Percentiles rank a stretch among this genome's conserved stretches.
Evolutionary conservation across 2,888 invertebrate genomes (phyloP).

Genomic region (Agriopis marginaria): DNA sequence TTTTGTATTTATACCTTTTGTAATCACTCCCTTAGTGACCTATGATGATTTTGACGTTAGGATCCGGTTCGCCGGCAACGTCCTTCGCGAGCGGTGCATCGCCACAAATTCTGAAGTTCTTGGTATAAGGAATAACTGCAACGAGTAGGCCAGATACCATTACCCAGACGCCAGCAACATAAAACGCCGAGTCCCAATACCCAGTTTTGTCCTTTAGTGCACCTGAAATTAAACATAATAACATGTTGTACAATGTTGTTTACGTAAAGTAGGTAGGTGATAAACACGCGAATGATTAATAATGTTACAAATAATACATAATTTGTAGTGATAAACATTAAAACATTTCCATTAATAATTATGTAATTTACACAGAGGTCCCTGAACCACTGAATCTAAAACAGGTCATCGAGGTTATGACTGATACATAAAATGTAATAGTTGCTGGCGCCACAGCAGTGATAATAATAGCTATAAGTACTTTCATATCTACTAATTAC

Average conservation of each 20-base stretch:
- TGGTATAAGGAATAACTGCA: conserved; percentile 88
- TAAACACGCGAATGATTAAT: too few relatives aligned
- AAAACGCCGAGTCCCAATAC: conserved; percentile 92
- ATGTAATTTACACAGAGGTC: neutral
- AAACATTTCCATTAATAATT: conserved; percentile 1
- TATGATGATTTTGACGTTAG: conserved; percentile 77
- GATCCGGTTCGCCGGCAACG: conserved; percentile 75
- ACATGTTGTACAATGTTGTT: too few relatives aligned
- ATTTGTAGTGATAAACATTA: neutral
- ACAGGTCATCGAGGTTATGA: neutral
- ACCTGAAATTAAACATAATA: conserved; percentile 58
- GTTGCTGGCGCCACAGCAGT: conserved; percentile 8
- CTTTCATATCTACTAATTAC: neutral
- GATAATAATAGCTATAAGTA: conserved; percentile 31
- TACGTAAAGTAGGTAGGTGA: too few relatives aligned
- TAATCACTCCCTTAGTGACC: conserved; percentile 62
- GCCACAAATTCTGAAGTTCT: conserved; percentile 87
- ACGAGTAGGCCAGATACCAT: conserved; percentile 91
- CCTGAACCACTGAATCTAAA: neutral
- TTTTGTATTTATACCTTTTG: neutral
- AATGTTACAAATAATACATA: neutral
- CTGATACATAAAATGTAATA: conserved; percentile 1
- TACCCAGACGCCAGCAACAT: conserved; percentile 93
- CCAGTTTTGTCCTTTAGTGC: conserved; percentile 87
- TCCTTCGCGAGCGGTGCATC: conserved; percentile 81